A percentile compares a stretch with the other conserved stretches of the same genome.
Evolutionary conservation across 2,113 vertebrate species (phyloP).

Genomic region (Vulpes lagopus): DNA sequence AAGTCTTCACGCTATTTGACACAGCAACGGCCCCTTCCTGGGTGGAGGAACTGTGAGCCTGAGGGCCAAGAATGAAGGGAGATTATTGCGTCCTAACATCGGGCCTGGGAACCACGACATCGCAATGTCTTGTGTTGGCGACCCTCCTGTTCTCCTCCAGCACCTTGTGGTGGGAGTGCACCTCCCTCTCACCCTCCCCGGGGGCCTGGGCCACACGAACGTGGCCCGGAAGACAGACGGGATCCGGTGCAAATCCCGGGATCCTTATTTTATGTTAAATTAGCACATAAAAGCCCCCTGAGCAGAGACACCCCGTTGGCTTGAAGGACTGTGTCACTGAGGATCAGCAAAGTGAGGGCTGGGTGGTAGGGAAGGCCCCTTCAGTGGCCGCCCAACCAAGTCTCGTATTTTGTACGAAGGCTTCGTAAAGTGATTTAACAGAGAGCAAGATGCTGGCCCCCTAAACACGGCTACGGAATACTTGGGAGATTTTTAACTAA

Average conservation of each 20-base stretch:
- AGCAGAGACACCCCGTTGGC: background rate
- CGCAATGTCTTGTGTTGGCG: background rate
- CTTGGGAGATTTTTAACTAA: background rate
- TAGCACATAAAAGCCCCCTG: background rate
- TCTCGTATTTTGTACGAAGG: background rate
- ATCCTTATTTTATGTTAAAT: background rate
- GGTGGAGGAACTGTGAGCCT: constrained; percentile 12
- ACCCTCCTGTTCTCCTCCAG: constrained; percentile 47
- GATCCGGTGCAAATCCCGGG: background rate
- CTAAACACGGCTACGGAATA: background rate
- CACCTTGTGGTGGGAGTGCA: too few species aligned
- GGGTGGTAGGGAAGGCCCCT: background rate
- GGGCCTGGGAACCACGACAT: background rate
- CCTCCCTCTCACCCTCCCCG: too few species aligned
- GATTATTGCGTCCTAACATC: constrained; percentile 58
- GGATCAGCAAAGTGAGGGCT: background rate
- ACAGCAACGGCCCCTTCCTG: constrained; percentile 62
- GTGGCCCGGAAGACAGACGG: background rate
- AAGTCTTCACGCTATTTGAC: constrained; percentile 57
- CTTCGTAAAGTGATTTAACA: background rate
- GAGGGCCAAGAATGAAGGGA: constrained; percentile 36
- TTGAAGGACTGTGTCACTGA: background rate
- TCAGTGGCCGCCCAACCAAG: background rate
- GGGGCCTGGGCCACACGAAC: background rate
- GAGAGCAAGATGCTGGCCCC: background rate